Evolutionary conservation across 2,888 invertebrate species (phyloP), one percentile per base, ranked within the genome.

Genomic region (Orchestes rusci): DNA sequence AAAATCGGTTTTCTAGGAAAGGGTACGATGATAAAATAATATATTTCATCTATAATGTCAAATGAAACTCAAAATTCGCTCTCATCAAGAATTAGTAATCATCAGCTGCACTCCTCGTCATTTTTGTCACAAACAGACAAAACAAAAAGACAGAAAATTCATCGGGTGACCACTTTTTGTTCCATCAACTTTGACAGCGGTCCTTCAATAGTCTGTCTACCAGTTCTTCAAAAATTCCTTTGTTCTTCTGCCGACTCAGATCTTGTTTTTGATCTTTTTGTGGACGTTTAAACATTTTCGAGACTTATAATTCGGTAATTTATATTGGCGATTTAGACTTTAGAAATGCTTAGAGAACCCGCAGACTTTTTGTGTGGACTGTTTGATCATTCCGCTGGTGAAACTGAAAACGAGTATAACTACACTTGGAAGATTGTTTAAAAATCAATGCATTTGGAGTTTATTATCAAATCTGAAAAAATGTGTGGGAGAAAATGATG

Each of bases 221-320:
- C n/a, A 60, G 59, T 62, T 59, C 61, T 57, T 62, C 62, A 62
- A 62, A 63, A 62, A 62, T 61, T 61, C 61, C 52, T 62, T 61
- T 62, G 63, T 61, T 56, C 53, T 48, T 50, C 42, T 35, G 45
- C 53, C 48, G 45, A 48, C 56, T 56, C 55, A 48, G 51, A 41
- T 43, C 45, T 43, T 43, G 52, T 49, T 49, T 49, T 49, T 43
- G 45, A 42, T 49, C 45, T 43, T 49, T 48, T 49, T 42, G 45
- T 39, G 49, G 39, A 49, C 49, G 49, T 30, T 42, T 18, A 49
- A 49, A 49, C 49, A 49, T 49, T 49, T 48, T 50, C 56, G 53
- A 50, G 50, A 47, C 53, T 59, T 60, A 61, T 62, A 62, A 62
- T 62, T 61, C 58, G 56, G 57, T 58, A 56, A 59, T 62, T 61